Evolutionary conservation across 2,888 invertebrate genomes (phyloP).

Genomic region (Hirtodrosophila confusa): DNA sequence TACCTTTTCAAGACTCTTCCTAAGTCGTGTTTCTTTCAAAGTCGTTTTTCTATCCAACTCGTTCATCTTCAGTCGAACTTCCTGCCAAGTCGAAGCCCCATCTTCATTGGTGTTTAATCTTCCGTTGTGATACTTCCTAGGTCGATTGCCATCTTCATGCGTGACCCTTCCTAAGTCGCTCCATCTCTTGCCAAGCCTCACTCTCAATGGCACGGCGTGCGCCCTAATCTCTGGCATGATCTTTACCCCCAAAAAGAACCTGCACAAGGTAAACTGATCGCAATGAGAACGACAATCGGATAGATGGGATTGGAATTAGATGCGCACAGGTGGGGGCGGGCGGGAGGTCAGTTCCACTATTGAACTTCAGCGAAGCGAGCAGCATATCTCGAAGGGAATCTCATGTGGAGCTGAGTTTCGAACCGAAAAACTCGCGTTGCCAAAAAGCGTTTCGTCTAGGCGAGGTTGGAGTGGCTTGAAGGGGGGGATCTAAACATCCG

Average conservation of each 20-base stretch:
- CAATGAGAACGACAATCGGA: constrained; percentile 47
- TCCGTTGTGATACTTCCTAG: too few relatives aligned
- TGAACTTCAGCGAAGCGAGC: constrained; percentile 79
- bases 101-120: too few relatives aligned
- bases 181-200: too few relatives aligned
- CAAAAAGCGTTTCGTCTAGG: constrained; percentile 5
- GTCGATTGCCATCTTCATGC: too few relatives aligned
- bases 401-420: constrained; percentile 22
- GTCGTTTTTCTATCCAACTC: too few relatives aligned
- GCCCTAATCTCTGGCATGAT: constrained; percentile 11
- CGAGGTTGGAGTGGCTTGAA: constrained; percentile 6
- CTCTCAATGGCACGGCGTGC: constrained; percentile 16
- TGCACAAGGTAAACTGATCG: constrained; percentile 55
- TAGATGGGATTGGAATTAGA: constrained; percentile 1
- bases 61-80: too few relatives aligned
- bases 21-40: too few relatives aligned
- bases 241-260: constrained; percentile 24
- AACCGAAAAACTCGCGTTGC: constrained; percentile 21
- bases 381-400: constrained; percentile 52
- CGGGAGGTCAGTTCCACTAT: constrained; percentile 38
- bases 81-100: too few relatives aligned
- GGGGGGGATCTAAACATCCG: constrained; percentile 47
- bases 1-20: too few relatives aligned
- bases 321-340: neutral
- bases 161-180: too few relatives aligned